phyloP scores from a whole-genome alignment of 1,140 invertebrate species.

The Amphibalanus amphitrite region DNA sequence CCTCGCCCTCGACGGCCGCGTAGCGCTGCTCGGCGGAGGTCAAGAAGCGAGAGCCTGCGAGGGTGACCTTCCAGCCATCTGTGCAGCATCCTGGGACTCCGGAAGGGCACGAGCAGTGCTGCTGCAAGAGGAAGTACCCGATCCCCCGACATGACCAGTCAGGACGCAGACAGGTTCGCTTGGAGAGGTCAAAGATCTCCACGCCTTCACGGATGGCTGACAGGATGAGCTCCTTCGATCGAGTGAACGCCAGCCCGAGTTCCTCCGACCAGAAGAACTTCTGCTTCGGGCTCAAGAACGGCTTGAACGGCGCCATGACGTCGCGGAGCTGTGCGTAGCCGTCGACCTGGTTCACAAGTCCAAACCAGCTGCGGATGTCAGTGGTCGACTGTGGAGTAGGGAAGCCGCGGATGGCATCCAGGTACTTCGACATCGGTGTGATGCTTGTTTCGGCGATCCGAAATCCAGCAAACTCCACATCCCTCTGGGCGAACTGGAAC shows the following conservation, averaged over 20 bases:
- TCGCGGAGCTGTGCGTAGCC: neutral
- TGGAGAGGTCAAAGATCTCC: neutral
- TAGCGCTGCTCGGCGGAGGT: conserved; percentile 6
- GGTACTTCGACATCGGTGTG: neutral
- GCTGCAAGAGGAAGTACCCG: conserved; percentile 10
- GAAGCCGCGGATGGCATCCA: neutral
- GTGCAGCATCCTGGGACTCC: conserved; percentile 7
- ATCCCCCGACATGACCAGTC: conserved; percentile 8
- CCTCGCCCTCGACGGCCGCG: conserved; percentile 9
- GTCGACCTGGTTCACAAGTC: neutral
- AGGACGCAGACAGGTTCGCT: neutral
- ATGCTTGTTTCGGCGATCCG: neutral
- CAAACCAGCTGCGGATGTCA: neutral
- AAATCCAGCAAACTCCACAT: neutral
- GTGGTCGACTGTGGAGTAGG: neutral
- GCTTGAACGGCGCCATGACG: neutral
- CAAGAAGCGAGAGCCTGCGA: conserved; percentile 8
- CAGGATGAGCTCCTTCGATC: neutral
- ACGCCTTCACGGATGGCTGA: neutral
- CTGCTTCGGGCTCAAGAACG: neutral
- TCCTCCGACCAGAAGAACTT: neutral
- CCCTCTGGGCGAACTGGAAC: neutral
- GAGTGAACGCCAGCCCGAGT: neutral
- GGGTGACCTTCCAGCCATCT: conserved; percentile 2
- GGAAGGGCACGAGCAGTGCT: conserved; percentile 9